phyloP scores from a whole-genome alignment of 2,113 vertebrate genomes.

The Hypanus sabinus region DNA sequence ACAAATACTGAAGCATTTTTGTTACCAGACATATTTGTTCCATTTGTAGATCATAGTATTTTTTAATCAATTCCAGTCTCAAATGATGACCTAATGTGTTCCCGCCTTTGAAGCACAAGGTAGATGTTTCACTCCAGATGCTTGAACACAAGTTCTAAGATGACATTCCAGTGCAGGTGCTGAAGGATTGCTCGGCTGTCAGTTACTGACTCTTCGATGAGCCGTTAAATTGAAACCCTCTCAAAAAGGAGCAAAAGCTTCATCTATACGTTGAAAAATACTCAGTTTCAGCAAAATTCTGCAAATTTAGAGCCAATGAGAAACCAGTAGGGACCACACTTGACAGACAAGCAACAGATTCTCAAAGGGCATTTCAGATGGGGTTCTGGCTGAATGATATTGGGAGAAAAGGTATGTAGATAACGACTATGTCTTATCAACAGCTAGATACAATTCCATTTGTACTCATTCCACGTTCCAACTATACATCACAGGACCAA shows the following conservation, averaged over 20 bases:
- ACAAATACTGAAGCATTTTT: background rate
- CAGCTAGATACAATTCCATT: too few species aligned
- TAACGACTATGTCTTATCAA: too few species aligned
- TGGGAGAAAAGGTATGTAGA: background rate
- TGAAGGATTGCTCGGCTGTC: background rate
- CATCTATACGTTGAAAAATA: background rate
- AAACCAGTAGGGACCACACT: background rate
- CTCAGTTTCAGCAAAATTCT: background rate
- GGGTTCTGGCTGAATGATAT: background rate
- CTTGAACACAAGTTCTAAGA: background rate
- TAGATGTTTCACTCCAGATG: background rate
- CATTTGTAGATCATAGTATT: background rate
- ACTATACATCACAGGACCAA: too few species aligned
- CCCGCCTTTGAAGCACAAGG: background rate
- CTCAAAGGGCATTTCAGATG: background rate
- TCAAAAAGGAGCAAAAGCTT: background rate
- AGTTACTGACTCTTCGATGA: background rate
- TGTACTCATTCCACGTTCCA: too few species aligned
- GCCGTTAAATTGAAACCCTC: background rate
- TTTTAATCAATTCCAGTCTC: background rate
- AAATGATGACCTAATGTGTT: background rate
- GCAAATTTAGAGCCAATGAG: background rate
- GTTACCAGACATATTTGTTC: background rate
- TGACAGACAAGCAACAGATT: background rate
- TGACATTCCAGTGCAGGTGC: background rate